Evolutionary conservation across 2,888 invertebrate genomes (phyloP).

Genomic region (Lasioglossum leucozonium): DNA sequence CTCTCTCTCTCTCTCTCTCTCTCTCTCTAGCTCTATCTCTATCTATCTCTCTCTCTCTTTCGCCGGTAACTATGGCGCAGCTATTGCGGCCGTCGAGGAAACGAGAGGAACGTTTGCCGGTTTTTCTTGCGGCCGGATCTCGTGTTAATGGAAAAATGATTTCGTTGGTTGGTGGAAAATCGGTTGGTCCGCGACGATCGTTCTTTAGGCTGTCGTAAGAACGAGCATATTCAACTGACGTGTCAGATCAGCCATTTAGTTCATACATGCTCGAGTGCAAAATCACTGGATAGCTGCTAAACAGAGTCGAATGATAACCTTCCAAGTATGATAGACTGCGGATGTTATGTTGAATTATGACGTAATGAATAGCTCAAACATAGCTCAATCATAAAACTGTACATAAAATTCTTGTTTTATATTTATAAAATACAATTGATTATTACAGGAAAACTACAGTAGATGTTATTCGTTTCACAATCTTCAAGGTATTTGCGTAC

Average conservation of each 20-base stretch:
- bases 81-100: conserved; percentile 66
- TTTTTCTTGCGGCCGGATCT: conserved; percentile 28
- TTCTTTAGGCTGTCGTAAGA: not conserved
- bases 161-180: conserved; percentile 30
- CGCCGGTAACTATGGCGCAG: conserved; percentile 47
- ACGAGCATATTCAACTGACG: no score
- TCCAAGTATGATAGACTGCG: no score
- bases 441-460: no score
- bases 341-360: no score
- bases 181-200: not conserved
- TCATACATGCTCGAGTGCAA: not conserved
- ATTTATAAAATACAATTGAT: no score
- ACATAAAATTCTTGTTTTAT: no score
- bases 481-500: no score
- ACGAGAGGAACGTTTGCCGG: conserved; percentile 58
- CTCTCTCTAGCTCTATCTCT: not conserved
- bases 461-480: no score
- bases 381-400: no score
- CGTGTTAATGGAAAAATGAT: conserved; percentile 36
- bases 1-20: not conserved
- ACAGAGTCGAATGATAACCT: no score
- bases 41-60: not conserved
- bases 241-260: not conserved
- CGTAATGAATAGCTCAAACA: no score
- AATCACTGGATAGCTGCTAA: no score